Evolutionary conservation across 2,888 invertebrate species (phyloP).

Genomic region (Sycophila texana): DNA sequence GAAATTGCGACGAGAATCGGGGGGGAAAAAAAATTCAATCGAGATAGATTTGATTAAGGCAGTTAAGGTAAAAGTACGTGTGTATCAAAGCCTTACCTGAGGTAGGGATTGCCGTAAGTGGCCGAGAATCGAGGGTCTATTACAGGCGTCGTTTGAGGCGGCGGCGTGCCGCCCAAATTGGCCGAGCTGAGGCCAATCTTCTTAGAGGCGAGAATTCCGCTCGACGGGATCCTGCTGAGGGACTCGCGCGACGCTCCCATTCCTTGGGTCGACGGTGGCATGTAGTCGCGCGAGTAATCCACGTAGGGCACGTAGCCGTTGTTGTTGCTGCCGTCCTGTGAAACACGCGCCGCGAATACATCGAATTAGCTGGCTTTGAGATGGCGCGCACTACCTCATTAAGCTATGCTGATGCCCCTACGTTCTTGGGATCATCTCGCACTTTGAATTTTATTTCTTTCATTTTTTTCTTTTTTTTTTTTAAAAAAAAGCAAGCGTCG

Average conservation of each 20-base stretch:
- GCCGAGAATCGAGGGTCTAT: constrained; percentile 93
- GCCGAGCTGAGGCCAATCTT: constrained; percentile 73
- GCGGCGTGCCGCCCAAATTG: constrained; percentile 68
- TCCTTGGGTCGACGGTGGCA: constrained; percentile 83
- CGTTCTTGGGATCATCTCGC: no score
- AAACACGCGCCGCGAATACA: constrained; percentile 40
- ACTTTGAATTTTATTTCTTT: no score
- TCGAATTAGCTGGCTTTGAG: background rate
- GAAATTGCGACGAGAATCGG: background rate
- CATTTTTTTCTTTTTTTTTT: no score
- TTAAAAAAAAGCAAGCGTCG: no score
- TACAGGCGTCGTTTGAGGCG: constrained; percentile 71
- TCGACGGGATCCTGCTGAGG: constrained; percentile 72
- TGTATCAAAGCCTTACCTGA: constrained; percentile 78
- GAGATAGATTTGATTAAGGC: no score
- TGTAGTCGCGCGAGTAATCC: constrained; percentile 92
- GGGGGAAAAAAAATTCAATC: background rate
- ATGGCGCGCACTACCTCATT: no score
- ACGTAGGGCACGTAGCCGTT: constrained; percentile 93
- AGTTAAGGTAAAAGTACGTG: no score
- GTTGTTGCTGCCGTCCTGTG: constrained; percentile 87
- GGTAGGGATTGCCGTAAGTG: constrained; percentile 92
- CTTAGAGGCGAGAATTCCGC: constrained; percentile 72
- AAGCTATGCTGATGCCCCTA: no score
- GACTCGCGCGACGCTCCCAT: constrained; percentile 73